Evolutionary conservation across 2,797 vertebrate genomes (phyloP).

Genomic region (Octomys mimax): DNA sequence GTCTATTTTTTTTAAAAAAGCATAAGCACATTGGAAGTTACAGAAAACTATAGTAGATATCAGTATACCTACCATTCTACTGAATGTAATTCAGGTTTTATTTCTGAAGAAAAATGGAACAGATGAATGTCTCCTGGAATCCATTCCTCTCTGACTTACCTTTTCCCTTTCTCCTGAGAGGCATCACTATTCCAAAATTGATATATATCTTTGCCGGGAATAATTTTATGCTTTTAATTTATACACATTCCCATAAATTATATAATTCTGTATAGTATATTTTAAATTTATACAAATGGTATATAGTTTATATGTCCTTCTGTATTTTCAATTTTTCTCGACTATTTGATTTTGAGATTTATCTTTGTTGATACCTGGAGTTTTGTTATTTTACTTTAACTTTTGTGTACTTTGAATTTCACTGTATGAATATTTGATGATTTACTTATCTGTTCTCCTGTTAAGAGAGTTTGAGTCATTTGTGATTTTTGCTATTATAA

Average conservation of each 20-base stretch:
- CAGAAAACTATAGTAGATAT: slow-evolving; percentile 15
- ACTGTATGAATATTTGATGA: not conserved
- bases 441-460: slow-evolving; percentile 29
- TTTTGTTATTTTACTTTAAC: slow-evolving; percentile 49
- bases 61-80: not conserved
- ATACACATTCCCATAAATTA: not conserved
- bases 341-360: slow-evolving; percentile 41
- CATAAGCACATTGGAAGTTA: slow-evolving; percentile 16
- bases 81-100: slow-evolving; percentile 37
- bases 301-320: not conserved
- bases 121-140: slow-evolving; percentile 7
- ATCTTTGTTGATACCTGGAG: not conserved
- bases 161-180: slow-evolving; percentile 14
- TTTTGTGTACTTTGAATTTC: not conserved
- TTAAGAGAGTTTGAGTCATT: slow-evolving; percentile 43
- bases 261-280: not conserved
- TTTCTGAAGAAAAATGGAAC: slow-evolving; percentile 56
- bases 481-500: slow-evolving; percentile 20
- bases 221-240: slow-evolving; percentile 21
- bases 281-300: slow-evolving; percentile 17
- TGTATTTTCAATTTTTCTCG: not conserved
- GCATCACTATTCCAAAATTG: not conserved
- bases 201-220: not conserved
- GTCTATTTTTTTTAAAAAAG: not conserved
- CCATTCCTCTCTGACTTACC: not conserved